phyloP scores from a whole-genome alignment of 2,888 invertebrate genomes.

The Pandemis corylana region DNA sequence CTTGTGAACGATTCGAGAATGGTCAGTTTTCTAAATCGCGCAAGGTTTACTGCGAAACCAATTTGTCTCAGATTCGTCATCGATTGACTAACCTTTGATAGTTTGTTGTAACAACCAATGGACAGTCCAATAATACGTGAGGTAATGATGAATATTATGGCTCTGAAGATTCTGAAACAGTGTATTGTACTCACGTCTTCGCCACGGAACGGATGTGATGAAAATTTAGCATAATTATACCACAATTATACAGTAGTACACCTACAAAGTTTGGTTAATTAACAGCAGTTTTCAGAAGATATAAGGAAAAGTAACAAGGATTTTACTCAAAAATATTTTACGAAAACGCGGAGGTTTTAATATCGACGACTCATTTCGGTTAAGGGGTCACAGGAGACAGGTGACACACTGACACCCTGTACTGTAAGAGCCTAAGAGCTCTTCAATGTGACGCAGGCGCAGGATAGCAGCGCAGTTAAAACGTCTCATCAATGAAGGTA shows the following conservation, averaged over 20 bases:
- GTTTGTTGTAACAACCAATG: slow-evolving; percentile 15
- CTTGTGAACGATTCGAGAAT: slow-evolving; percentile 5
- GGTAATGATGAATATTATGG: not conserved
- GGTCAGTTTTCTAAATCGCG: slow-evolving; percentile 25
- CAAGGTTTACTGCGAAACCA: slow-evolving; percentile 28
- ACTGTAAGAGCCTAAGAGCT: too few species aligned
- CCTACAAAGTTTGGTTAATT: not conserved
- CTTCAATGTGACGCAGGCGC: too few species aligned
- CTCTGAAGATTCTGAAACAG: not conserved
- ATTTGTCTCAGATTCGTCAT: slow-evolving; percentile 15
- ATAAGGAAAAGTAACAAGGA: not conserved
- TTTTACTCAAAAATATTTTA: not conserved
- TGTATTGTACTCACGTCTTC: slow-evolving; percentile 17
- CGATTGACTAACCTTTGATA: slow-evolving; percentile 9
- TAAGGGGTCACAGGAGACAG: too few species aligned
- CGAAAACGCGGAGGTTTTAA: too few species aligned
- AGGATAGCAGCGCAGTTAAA: not conserved
- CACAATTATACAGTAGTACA: not conserved
- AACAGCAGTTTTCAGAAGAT: not conserved
- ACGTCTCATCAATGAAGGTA: not conserved
- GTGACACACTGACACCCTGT: too few species aligned
- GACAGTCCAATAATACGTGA: slow-evolving; percentile 7
- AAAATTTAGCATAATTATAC: not conserved
- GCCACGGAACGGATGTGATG: not conserved
- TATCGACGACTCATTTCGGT: too few species aligned